Conservation (phyloP, 2,113 vertebrate species). For the Uria aalge region DNA sequence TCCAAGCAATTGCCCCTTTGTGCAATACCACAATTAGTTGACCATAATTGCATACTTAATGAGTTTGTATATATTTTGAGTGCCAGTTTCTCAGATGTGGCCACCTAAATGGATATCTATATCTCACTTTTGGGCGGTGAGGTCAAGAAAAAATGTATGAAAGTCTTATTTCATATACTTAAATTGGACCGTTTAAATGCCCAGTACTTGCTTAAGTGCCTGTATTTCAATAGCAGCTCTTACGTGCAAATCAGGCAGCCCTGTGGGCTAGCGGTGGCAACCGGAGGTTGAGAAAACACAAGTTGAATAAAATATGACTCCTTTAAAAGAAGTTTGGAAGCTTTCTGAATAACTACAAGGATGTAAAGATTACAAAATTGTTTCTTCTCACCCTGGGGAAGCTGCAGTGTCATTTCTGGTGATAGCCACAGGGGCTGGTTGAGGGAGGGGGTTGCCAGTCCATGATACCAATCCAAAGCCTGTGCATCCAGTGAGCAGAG, state of each 20-base stretch:
- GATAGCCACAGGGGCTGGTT: neutral
- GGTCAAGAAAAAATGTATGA: conserved; percentile 18
- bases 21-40: conserved; percentile 41
- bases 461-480: neutral
- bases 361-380: neutral
- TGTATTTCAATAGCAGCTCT: neutral
- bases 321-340: neutral
- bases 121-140: conserved; percentile 32
- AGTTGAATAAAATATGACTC: neutral
- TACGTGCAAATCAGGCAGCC: neutral
- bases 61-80: conserved; percentile 23
- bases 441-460: neutral
- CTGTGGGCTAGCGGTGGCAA: neutral
- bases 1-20: conserved; percentile 50
- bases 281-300: neutral
- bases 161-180: conserved; percentile 25
- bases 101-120: conserved; percentile 26
- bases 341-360: neutral
- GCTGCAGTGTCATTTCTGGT: neutral
- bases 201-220: neutral
- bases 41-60: conserved; percentile 47
- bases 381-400: neutral
- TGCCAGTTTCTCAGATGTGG: conserved; percentile 44
- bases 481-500: neutral
- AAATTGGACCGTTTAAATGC: conserved; percentile 5